Base-by-base conservation (phyloP, 2,797 vertebrate species). In the Myripristis jacobus region DNA sequence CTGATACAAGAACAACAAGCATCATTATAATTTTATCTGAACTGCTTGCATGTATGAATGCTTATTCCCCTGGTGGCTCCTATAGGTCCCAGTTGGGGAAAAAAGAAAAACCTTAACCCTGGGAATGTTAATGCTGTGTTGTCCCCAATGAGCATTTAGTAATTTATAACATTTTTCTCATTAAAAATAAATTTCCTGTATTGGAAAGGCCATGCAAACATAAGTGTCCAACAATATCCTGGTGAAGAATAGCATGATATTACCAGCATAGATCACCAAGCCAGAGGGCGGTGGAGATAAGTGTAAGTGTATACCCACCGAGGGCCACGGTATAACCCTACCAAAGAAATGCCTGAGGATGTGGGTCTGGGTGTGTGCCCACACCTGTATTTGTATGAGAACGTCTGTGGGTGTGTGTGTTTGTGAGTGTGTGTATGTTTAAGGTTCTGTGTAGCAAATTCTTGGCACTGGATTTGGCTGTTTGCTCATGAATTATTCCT, bases 341-440 rank as follows among this genome's bases (percentile, higher is more conserved):
- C 13, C 31, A 48, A 50, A 24, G 18, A 70, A 29, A 50, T 54
- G 54, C 44, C 25, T 27, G 29, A 36, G 11, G 3, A 11, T 55
- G 19, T 66, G 24, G 59, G 10, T 52, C 16, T 63, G 43, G 21
- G 38, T 78, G 66, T 50, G 63, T 64, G 29, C 22, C 19, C 21
- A 55, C 66, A 77, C 57, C 57, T 72, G 66, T 57, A 27, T 66
- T 65, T 60, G 53, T 76, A 61, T 51, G 21, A 27, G 31, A n/a
- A n/a, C n/a, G n/a, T n/a, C n/a, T 22, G 12, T 24, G n/a, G 3
- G 0, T 58, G 2, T n/a, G 7, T 63, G 57, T 66, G 6, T 50
- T 16, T 62, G 36, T 57, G n/a, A n/a, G 13, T 59, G 19, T 56
- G 24, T 56, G 48, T 31, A 31, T 27, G 60, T 16, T 24, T 72